These are phyloP conservation scores for Syngnathus floridae DNA, from an alignment of 2,113 vertebrate species.

Conservation along the genomic window DNA sequence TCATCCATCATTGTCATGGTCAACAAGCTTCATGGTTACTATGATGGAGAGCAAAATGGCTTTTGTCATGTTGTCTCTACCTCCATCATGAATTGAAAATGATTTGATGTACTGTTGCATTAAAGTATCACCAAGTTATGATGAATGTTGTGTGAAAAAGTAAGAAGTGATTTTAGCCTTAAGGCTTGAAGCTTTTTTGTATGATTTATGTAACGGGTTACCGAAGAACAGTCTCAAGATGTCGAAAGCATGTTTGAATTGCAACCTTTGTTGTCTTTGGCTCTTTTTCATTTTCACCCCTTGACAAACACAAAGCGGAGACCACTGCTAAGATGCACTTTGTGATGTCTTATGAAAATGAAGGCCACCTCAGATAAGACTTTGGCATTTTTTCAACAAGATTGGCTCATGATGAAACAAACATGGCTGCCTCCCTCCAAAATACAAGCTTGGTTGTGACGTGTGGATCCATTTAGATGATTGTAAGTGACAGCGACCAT, in stretches of 20 bases:
- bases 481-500: conserved; percentile 60
- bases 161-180: conserved; percentile 42
- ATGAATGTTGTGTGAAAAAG: conserved; percentile 25
- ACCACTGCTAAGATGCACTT: conserved; percentile 55
- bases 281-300: conserved; percentile 27
- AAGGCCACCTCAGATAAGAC: conserved; percentile 54
- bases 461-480: conserved; percentile 58
- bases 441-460: conserved; percentile 49
- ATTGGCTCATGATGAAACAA: conserved; percentile 40
- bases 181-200: conserved; percentile 34
- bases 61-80: conserved; percentile 33
- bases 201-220: conserved; percentile 44
- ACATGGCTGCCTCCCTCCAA: conserved; percentile 27
- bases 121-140: conserved; percentile 38
- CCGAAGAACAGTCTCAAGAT: conserved; percentile 25
- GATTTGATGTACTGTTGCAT: conserved; percentile 15
- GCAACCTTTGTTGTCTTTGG: conserved; percentile 43
- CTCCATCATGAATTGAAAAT: conserved; percentile 30
- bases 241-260: conserved; percentile 34
- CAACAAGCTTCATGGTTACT: conserved; percentile 11
- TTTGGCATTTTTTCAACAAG: conserved; percentile 27
- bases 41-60: conserved; percentile 16
- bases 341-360: conserved; percentile 33
- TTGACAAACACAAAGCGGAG: conserved; percentile 46
- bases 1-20: conserved; percentile 8